Conservation (phyloP, 2,797 vertebrate genomes). For the Pristis pectinata region DNA sequence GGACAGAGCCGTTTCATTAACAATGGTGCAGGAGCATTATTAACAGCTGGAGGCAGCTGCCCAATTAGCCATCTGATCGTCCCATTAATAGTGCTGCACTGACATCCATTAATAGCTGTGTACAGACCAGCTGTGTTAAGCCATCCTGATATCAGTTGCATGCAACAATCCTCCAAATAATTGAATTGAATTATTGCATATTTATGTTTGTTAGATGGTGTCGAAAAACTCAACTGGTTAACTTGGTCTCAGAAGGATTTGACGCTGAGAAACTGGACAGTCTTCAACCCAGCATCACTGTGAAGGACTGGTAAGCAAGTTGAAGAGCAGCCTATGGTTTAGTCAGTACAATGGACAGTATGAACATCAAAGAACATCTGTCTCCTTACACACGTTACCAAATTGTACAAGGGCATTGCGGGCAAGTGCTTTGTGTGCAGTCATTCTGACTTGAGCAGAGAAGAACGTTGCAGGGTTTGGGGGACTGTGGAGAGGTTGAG, state of each 20-base stretch:
- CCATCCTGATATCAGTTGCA: neutral
- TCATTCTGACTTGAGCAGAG: neutral
- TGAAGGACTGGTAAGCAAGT: slow-evolving; percentile 79
- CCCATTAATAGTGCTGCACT: no score
- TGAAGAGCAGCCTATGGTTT: neutral
- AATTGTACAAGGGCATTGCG: neutral
- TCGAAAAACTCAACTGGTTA: slow-evolving; percentile 78
- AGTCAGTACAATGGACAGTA: neutral
- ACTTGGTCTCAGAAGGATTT: slow-evolving; percentile 72
- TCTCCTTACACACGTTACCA: neutral
- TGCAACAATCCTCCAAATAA: neutral
- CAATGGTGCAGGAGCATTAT: no score
- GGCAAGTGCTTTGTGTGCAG: neutral
- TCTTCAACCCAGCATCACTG: slow-evolving; percentile 67
- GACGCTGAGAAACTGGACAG: slow-evolving; percentile 71
- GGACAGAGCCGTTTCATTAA: no score
- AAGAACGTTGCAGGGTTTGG: neutral
- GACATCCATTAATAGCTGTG: no score
- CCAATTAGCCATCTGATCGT: no score
- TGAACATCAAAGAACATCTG: neutral
- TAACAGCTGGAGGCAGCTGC: no score
- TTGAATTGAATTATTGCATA: neutral
- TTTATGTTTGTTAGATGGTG: slow-evolving; percentile 63
- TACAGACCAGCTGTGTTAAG: no score
- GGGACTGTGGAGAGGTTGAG: neutral